Conservation (phyloP, 1,140 invertebrate genomes). For the Planococcus citri region DNA sequence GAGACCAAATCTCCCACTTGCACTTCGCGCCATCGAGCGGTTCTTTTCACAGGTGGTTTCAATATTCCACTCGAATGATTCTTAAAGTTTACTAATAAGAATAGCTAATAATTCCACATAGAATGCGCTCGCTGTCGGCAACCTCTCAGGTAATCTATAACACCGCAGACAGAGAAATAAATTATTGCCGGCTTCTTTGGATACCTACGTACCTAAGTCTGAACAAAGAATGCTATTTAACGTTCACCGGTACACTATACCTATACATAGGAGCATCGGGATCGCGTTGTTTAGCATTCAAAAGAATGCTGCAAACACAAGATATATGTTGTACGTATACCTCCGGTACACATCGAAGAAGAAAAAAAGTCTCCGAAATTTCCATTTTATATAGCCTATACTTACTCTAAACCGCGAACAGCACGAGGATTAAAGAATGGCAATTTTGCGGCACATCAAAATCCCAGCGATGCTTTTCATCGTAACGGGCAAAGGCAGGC, state of each 20-base stretch:
- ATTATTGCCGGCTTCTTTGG: slow-evolving; percentile 1
- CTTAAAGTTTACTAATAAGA: slow-evolving; percentile 4
- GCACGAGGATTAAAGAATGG: not conserved
- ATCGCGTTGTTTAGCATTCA: not conserved
- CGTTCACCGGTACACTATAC: not conserved
- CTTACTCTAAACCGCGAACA: not conserved
- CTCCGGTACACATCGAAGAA: too few species aligned
- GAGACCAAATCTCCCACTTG: not conserved
- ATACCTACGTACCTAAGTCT: too few species aligned
- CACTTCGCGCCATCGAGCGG: not conserved
- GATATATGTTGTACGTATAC: too few species aligned
- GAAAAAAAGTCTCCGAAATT: not conserved
- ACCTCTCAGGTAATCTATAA: slow-evolving; percentile 2
- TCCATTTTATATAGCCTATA: not conserved
- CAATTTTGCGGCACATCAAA: too few species aligned
- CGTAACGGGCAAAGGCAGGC: too few species aligned
- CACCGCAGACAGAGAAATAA: not conserved
- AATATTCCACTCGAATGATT: slow-evolving; percentile 7
- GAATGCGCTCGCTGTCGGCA: slow-evolving; percentile 4
- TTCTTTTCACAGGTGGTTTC: slow-evolving; percentile 6
- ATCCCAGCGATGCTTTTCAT: too few species aligned
- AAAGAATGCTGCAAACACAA: too few species aligned
- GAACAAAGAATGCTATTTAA: slow-evolving; percentile 7
- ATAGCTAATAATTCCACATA: slow-evolving; percentile 8
- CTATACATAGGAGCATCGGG: too few species aligned